Evolutionary conservation across 2,113 vertebrate genomes (phyloP), one percentile per base, ranked within the genome.

Genomic region (Prochilodus magdalenae): DNA sequence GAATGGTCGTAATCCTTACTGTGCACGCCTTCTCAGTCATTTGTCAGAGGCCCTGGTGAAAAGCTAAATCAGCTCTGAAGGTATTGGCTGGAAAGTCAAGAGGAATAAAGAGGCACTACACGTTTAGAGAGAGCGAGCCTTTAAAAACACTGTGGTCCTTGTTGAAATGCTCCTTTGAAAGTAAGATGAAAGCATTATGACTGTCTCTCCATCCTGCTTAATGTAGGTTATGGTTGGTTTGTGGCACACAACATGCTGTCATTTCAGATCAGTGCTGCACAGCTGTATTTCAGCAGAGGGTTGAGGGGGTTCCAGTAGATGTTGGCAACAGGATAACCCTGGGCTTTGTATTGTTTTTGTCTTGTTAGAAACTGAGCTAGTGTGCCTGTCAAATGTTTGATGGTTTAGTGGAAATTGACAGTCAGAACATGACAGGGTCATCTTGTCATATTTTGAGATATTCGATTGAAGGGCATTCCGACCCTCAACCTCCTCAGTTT

Each of bases 61-160:
- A 44, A 44, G 40, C 40, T 44, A 44, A n/a, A 40, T 82, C 74
- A 85, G 79, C 53, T 63, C 59, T 44, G 40, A 65, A 29, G 7
- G 26, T 65, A 2, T 0, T 73, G 55, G n/a, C 77, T 51, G 15
- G 22, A 24, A 47, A 22, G 33, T 13, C 1, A 53, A 16, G 59
- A 44, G 40, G 8, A 44, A 62, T 60, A 29, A n/a, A 79, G 62
- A 66, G 18, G 24, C 47, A 73, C 59, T 74, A 16, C 4, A 57
- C 60, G 7, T 76, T 49, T 26, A 66, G 5, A 77, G 30, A 13
- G 29, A 78, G 13, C 22, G 8, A 22, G 4, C 66, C 12, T 36
- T 70, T 70, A 26, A 70, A 70, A 40, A 44, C 65, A 67, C 30
- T 67, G n/a, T 66, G 65, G 18, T 16, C 11, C 66, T 40, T 40